These are phyloP conservation scores for Eufriesea mexicana DNA, from an alignment of 1,140 invertebrate species.

Conservation along the genomic window DNA sequence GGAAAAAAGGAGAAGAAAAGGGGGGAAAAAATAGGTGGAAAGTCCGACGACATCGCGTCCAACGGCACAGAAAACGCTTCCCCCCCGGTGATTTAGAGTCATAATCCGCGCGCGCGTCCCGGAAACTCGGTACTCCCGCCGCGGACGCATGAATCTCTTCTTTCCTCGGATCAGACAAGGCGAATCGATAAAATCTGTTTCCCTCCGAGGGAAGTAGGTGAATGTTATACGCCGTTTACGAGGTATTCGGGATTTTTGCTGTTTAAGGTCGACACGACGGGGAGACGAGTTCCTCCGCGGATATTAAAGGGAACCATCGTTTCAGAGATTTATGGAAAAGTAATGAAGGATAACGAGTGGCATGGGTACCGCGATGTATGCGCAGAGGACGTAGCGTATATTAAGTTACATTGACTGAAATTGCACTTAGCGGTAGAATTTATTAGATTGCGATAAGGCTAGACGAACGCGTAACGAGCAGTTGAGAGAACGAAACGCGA, in stretches of 20 bases:
- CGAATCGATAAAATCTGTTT: slow-evolving; percentile 25
- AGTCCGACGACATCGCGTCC: slow-evolving; percentile 42
- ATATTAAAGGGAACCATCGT: background rate
- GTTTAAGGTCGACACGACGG: background rate
- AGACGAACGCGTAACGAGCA: slow-evolving; percentile 24
- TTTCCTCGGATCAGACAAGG: slow-evolving; percentile 8
- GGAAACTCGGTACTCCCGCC: slow-evolving; percentile 14
- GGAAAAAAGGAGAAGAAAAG: background rate
- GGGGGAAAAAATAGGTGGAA: slow-evolving; percentile 35
- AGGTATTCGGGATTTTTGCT: background rate
- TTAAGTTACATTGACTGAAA: slow-evolving; percentile 25
- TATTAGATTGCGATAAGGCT: slow-evolving; percentile 30
- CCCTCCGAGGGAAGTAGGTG: background rate
- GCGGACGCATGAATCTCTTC: background rate
- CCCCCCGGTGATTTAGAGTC: slow-evolving; percentile 38
- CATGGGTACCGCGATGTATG: background rate
- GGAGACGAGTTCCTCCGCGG: background rate
- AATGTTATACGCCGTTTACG: background rate
- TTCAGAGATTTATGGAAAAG: slow-evolving; percentile 1
- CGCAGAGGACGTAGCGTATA: background rate
- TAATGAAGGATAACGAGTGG: slow-evolving; percentile 23
- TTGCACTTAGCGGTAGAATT: slow-evolving; percentile 19
- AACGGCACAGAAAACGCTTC: slow-evolving; percentile 42
- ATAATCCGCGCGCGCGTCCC: slow-evolving; percentile 35
- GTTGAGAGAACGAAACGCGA: slow-evolving; percentile 8